Evolutionary conservation across 2,797 vertebrate species (phyloP), one percentile per base, ranked within the genome.

Genomic region (Alosa sapidissima): DNA sequence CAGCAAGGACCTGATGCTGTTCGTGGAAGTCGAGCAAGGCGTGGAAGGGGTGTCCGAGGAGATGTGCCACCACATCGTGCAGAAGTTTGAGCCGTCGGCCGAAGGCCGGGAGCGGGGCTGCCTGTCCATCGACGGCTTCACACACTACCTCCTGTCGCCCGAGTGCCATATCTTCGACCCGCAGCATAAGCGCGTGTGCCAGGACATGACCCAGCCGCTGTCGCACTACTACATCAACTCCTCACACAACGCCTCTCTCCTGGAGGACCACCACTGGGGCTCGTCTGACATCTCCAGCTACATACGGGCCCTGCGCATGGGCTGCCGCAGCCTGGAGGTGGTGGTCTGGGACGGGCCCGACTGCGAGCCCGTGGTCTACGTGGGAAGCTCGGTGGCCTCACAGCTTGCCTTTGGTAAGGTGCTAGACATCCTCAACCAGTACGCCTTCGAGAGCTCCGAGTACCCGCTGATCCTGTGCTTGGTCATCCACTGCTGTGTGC

Each of bases 161-260:
- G 97, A 98, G 94, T 98, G 97, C 93, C 96, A 97, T 94, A 96
- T 98, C 90, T 98, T 98, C 10, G 97, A 98, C 92, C 97, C 97
- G 0, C 96, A 97, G 91, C 97, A 98, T 93, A 96, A 97, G 90
- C 94, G 91, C 11, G 97, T 98, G 72, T 98, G 97, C 92, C 97
- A 98, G 92, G 97, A 98, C 90, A 98, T 98, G 97, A 96, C 91
- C 0, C 97, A 97, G 88, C 97, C 97, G 19, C 93, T 98, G 84
- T 98, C 97, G 84, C 97, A 98, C 90, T 98, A 98, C 92, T 98
- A 97, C 91, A 97, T 98, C 81, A 98, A 97, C 93, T 97, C 97
- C 9, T 97, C 97, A 55, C 97, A 97, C 90, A 97, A 96, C 52
- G 96, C 97, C 81, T 97, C 96, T 85, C 95, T 97, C 84, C 93